Conservation (phyloP, 2,797 vertebrate species). For the Telmatherina bonti region DNA sequence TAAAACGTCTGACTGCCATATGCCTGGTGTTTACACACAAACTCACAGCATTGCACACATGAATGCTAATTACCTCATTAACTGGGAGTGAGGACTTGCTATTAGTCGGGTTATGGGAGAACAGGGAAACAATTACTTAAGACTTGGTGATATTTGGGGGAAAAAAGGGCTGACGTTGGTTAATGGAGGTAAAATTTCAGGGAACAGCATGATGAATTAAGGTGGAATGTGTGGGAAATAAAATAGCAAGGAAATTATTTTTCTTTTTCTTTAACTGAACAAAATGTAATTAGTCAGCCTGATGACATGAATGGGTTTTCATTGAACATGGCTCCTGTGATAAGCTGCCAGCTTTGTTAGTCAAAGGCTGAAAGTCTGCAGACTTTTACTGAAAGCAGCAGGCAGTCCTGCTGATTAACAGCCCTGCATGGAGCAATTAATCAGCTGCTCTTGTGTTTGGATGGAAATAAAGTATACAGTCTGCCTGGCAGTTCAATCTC, state of each 20-base stretch:
- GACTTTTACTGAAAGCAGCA: constrained; percentile 24
- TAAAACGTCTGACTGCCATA: constrained; percentile 9
- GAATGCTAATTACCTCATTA: constrained; percentile 43
- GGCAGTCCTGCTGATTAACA: constrained; percentile 21
- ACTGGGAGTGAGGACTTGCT: constrained; percentile 34
- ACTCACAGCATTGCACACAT: constrained; percentile 6
- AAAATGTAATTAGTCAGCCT: constrained; percentile 8
- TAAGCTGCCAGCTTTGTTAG: constrained; percentile 5
- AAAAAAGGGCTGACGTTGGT: constrained; percentile 17
- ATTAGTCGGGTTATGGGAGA: constrained; percentile 34
- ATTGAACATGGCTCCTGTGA: constrained; percentile 22
- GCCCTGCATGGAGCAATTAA: constrained; percentile 21
- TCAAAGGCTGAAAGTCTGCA: constrained; percentile 22
- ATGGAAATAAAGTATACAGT: constrained; percentile 15
- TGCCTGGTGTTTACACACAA: neutral
- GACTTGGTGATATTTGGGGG: constrained; percentile 22
- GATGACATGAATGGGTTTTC: constrained; percentile 1
- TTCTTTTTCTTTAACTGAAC: neutral
- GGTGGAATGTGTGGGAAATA: constrained; percentile 8
- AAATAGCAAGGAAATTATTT: neutral
- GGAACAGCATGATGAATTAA: neutral
- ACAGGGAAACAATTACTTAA: constrained; percentile 31
- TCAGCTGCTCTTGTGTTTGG: constrained; percentile 44
- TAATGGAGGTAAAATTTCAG: constrained; percentile 24
- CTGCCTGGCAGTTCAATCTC: too few species aligned